Conservation (phyloP, 2,888 invertebrate genomes). For the Dasysyrphus albostriatus region DNA sequence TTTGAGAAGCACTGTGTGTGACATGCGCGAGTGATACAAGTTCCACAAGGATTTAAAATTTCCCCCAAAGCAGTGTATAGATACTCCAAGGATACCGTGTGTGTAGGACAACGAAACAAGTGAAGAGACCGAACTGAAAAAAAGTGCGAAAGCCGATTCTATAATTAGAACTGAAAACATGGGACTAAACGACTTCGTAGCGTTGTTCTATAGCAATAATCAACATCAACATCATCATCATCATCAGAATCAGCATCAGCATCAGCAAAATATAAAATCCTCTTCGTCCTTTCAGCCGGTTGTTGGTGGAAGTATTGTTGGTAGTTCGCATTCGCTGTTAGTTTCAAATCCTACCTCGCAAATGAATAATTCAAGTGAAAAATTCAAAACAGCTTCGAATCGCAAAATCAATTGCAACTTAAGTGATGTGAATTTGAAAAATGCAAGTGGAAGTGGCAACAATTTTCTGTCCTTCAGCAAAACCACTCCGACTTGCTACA, state of each 20-base stretch:
- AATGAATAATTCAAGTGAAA: slow-evolving; percentile 73
- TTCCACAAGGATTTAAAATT: slow-evolving; percentile 64
- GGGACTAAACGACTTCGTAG: slow-evolving; percentile 83
- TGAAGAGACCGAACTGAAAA: not conserved
- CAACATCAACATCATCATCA: slow-evolving; percentile 52
- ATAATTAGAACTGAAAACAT: slow-evolving; percentile 77
- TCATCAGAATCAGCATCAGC: slow-evolving; percentile 10
- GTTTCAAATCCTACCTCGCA: slow-evolving; percentile 45
- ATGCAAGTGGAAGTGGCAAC: slow-evolving; percentile 72
- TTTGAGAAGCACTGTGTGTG: slow-evolving; percentile 70
- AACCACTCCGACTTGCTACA: slow-evolving; percentile 77
- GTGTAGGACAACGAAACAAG: slow-evolving; percentile 45
- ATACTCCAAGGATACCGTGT: slow-evolving; percentile 50
- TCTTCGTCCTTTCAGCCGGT: slow-evolving; percentile 68
- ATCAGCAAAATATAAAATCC: slow-evolving; percentile 57
- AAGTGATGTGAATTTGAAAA: slow-evolving; percentile 80
- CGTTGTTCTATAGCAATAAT: slow-evolving; percentile 81
- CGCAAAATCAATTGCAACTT: slow-evolving; percentile 79
- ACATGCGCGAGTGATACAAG: slow-evolving; percentile 68
- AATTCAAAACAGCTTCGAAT: slow-evolving; percentile 59
- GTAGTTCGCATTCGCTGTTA: slow-evolving; percentile 59
- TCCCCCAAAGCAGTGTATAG: slow-evolving; percentile 31
- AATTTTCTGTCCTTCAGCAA: slow-evolving; percentile 53
- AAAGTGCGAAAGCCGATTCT: slow-evolving; percentile 68
- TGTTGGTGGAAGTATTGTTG: slow-evolving; percentile 39